Evolutionary conservation across 2,888 invertebrate species (phyloP).

Genomic region (Eledona agricola): DNA sequence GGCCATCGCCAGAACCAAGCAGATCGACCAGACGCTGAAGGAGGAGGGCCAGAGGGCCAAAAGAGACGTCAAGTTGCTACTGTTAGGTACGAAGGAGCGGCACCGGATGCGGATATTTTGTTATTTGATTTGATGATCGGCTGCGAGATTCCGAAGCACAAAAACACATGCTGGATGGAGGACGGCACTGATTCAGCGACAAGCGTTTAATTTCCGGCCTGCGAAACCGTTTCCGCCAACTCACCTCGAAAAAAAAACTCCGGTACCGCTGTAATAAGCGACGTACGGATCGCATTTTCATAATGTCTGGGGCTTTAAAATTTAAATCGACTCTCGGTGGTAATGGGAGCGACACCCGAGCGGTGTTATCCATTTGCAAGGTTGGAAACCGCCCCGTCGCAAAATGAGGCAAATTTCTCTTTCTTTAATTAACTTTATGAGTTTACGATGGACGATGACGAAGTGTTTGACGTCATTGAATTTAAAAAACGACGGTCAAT

Average conservation of each 20-base stretch:
- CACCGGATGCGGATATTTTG: constrained; percentile 22
- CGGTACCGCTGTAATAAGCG: no score
- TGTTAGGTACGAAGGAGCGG: constrained; percentile 78
- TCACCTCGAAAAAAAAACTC: no score
- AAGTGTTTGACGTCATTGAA: no score
- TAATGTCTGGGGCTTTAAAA: no score
- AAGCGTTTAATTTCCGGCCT: constrained; percentile 8
- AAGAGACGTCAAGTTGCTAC: constrained; percentile 97
- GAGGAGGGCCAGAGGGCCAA: constrained; percentile 98
- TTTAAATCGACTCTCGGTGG: constrained; percentile 15
- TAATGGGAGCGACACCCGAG: background rate
- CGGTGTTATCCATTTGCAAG: background rate
- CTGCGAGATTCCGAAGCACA: background rate
- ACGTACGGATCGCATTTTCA: no score
- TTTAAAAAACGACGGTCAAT: no score
- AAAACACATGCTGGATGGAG: constrained; percentile 1
- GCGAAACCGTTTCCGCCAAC: constrained; percentile 1
- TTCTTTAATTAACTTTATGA: no score
- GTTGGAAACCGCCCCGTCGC: background rate
- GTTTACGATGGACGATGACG: no score
- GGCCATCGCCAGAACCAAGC: constrained; percentile 96
- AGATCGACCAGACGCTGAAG: constrained; percentile 97
- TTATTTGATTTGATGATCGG: constrained; percentile 24
- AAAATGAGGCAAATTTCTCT: no score
- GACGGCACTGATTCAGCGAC: constrained; percentile 4